Evolutionary conservation across 2,797 vertebrate species (phyloP).

Genomic region (Peromyscus aztecus): DNA sequence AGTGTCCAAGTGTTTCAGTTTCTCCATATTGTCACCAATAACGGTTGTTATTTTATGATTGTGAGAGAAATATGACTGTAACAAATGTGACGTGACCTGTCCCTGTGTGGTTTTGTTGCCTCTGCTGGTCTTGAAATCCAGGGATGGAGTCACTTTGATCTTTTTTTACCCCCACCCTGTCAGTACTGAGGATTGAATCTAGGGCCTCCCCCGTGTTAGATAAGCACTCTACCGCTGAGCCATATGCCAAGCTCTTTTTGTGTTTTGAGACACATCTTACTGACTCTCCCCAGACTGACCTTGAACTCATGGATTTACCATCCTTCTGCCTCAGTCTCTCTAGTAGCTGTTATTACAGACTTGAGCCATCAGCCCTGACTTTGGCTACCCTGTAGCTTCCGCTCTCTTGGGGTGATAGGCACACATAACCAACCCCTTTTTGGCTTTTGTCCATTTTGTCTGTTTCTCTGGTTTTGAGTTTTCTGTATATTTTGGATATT

Average conservation of each 20-base stretch:
- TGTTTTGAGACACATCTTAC: neutral
- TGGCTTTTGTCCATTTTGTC: neutral
- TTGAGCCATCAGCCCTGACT: neutral
- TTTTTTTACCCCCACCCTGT: neutral
- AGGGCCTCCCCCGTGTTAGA: neutral
- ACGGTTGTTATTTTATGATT: neutral
- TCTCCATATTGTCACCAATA: neutral
- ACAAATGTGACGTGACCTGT: neutral
- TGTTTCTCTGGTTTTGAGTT: constrained; percentile 36
- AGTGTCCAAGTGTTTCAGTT: neutral
- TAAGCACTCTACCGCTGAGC: neutral
- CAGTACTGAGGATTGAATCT: no score
- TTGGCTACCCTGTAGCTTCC: neutral
- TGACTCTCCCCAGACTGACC: neutral
- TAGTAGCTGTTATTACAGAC: neutral
- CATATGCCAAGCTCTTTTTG: neutral
- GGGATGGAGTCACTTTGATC: neutral
- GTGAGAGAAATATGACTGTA: neutral
- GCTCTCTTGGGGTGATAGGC: no score
- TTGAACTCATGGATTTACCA: neutral
- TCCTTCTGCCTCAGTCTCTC: neutral
- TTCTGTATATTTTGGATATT: constrained; percentile 10
- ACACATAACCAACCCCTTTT: neutral
- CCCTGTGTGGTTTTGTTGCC: neutral
- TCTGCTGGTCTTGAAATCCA: neutral